Evolutionary conservation across 1,140 invertebrate species (phyloP), one percentile per base, ranked within the genome.

Genomic region (Saccostrea echinata): DNA sequence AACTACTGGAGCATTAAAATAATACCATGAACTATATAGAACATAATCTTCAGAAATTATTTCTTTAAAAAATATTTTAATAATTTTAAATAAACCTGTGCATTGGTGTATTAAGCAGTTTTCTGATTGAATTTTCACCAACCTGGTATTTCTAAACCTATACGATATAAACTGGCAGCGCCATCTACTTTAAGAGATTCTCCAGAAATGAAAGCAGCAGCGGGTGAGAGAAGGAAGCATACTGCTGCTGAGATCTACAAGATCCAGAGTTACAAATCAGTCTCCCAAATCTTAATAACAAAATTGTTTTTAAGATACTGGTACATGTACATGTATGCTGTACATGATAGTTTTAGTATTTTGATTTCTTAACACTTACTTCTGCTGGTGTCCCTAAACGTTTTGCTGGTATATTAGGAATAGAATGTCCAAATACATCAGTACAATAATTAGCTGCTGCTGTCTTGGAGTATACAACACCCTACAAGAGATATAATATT

Each of bases 211-310:
- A 95, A 96, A 33, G 94, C 93, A 55, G 96, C 95, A 11, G 95
- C 95, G 13, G 96, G 96, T 8, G 95, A 96, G 33, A 96, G 90
- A 2, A 96, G 91, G 90, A 95, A 96, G 90, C 95, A 95, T 0
- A 96, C 95, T 51, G 94, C 92, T 61, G 94, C 92, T 51, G 95
- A 94, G 30, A 95, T 84, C 94, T 95, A 88, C 2, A 87, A 90
- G 52, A 57, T 13, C 2, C 6, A 57, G 16, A 3, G 21, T 57
- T 57, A 21, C 16, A 61, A 61, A 61, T 43, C 1, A 43, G 0
- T 43, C 1, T 43, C 43, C 6, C 43, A 8, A 1, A 43, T 43
- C 43, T 43, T 43, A 8, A 6, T 43, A 2, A 43, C 6, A 1
- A 8, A 9, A 43, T 43, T 43, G 6, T 43, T 43, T 43, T 43